phyloP scores from a whole-genome alignment of 1,140 invertebrate genomes.

The Zeugodacus cucurbitae region DNA sequence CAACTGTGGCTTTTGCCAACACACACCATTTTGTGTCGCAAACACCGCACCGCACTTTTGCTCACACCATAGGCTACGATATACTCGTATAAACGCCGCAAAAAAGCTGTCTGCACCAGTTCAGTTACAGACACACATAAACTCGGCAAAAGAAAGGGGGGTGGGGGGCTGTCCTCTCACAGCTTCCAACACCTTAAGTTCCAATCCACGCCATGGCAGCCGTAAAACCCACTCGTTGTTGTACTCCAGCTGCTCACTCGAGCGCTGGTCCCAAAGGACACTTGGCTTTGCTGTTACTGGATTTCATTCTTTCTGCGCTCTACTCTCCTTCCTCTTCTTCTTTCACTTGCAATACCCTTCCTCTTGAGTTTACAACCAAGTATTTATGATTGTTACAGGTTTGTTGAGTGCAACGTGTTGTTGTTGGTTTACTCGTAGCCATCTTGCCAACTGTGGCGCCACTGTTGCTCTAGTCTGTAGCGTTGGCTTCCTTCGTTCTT shows the following conservation, averaged over 20 bases:
- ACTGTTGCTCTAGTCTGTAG: background rate
- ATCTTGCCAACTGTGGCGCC: constrained; percentile 19
- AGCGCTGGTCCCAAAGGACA: constrained; percentile 28
- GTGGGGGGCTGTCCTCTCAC: background rate
- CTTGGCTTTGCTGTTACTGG: constrained; percentile 27
- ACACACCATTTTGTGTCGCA: constrained; percentile 22
- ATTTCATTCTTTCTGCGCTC: background rate
- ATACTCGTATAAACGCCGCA: background rate
- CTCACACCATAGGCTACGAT: background rate
- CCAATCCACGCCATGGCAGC: background rate
- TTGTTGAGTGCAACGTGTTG: background rate
- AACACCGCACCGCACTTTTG: background rate
- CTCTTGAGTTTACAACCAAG: background rate
- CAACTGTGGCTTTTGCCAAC: constrained; percentile 29
- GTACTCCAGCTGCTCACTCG: background rate
- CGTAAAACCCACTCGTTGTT: background rate
- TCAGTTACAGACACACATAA: background rate
- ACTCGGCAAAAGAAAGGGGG: too few relatives aligned
- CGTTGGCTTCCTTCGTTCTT: background rate
- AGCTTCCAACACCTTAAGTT: background rate
- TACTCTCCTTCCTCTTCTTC: background rate
- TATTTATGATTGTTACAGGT: constrained; percentile 18
- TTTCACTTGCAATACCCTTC: background rate
- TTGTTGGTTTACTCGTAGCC: background rate
- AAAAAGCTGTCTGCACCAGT: background rate